Base-by-base conservation (phyloP, 1,140 invertebrate species). In the Ladona fulva region DNA sequence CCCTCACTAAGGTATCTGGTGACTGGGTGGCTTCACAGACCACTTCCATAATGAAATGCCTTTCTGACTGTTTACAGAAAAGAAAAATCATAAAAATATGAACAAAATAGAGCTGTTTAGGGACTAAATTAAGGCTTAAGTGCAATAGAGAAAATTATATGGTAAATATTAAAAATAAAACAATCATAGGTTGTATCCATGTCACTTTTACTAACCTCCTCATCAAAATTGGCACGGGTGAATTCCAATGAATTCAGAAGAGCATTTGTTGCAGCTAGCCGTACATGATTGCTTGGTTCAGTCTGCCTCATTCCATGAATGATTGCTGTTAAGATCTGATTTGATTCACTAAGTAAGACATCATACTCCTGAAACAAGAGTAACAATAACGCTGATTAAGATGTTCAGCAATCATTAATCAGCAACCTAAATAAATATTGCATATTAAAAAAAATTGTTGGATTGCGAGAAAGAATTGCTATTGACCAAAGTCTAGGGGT, bases 21-120 rank as follows among this genome's bases (percentile, higher is more conserved):
- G 92, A 94, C 82, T 95, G 94, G 14, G 94, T 95, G 24, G 94
- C 92, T 86, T 95, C 92, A 85, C 98, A 99, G 12, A 99, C 97
- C 25, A 98, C 96, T 89, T 99, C 96, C 98, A 99, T 99, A 73
- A 99, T 99, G 83, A 97, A 98, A 86, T 99, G 97, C 81, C 98
- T 88, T 87, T 99, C 98, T 79, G 92, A 90, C 88, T 92, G 81
- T 78, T 83, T 85, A 82, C 80, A 77, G 29, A 37, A 37, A 37
- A 37, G 29, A 37, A 37, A 37, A 37, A 5, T 37, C 8, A 37
- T 5, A 8, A 37, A 37, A 37, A 37, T 37, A 37, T 37, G 29
- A 37, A 37, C 29, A 37, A 37, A 8, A 37, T 37, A 37, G 29
- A 37, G 24, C 1, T 11, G 11, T 11, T 22, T 74, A 7, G 29